Conservation (phyloP, 2,113 vertebrate genomes). For the Abramis brama region DNA sequence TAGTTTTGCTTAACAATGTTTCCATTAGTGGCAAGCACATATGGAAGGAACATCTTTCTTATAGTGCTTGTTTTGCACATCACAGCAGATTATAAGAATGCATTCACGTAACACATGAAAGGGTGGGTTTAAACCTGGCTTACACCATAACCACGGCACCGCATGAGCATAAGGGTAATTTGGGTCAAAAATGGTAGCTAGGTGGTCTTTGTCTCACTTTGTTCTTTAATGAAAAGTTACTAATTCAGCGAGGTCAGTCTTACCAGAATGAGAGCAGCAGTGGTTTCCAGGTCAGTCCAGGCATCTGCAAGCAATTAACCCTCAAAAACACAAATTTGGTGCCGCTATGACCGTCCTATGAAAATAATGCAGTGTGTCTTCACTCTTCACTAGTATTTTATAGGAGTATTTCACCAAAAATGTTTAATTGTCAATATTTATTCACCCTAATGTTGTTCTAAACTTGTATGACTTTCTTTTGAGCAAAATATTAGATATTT, state of each 20-base stretch:
- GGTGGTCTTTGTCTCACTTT: constrained; percentile 62
- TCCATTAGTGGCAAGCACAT: not conserved
- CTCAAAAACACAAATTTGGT: constrained; percentile 40
- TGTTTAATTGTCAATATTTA: not conserved
- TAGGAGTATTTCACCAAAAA: not conserved
- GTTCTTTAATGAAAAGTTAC: constrained; percentile 65
- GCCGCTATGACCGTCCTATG: constrained; percentile 15
- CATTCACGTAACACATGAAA: not conserved
- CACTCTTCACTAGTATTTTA: not conserved
- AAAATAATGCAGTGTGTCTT: constrained; percentile 31
- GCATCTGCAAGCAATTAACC: constrained; percentile 72
- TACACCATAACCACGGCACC: constrained; percentile 25
- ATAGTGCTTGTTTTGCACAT: not conserved
- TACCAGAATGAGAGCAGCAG: constrained; percentile 59
- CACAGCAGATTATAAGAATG: not conserved
- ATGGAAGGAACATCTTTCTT: not conserved
- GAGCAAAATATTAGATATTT: not conserved
- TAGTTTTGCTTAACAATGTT: constrained; percentile 8
- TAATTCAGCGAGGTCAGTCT: constrained; percentile 56
- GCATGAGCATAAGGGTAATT: constrained; percentile 47
- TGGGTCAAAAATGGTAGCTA: constrained; percentile 54
- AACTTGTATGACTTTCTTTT: not conserved
- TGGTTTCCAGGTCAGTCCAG: constrained; percentile 64
- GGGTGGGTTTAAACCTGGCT: constrained; percentile 18
- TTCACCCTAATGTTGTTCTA: not conserved